Conservation (phyloP, 2,113 vertebrate species). For the Cephalopholis sonnerati region DNA sequence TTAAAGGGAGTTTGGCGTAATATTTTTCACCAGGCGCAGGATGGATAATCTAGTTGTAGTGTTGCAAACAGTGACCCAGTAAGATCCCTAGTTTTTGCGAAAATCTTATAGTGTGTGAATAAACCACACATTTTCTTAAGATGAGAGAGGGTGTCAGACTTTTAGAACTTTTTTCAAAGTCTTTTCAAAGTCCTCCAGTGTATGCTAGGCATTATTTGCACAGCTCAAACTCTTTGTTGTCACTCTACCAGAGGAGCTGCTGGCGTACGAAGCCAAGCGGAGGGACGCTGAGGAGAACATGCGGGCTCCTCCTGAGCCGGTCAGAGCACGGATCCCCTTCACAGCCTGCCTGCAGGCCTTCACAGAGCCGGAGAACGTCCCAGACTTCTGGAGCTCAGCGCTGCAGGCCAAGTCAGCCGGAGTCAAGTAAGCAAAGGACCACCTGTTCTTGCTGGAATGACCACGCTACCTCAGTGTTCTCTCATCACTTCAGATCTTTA, state of each 20-base stretch:
- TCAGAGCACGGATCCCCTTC: slow-evolving; percentile 94
- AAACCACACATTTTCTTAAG: no score
- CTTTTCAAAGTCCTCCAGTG: no score
- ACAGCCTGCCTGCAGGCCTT: slow-evolving; percentile 97
- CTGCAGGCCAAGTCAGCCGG: slow-evolving; percentile 98
- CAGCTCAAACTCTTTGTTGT: neutral
- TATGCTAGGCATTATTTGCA: neutral
- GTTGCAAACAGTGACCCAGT: no score
- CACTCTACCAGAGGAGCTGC: slow-evolving; percentile 91
- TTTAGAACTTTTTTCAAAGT: no score
- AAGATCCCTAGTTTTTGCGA: no score
- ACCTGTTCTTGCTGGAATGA: neutral
- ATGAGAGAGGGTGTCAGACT: no score
- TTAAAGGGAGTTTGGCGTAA: no score
- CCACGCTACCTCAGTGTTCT: neutral
- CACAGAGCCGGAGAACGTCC: slow-evolving; percentile 94
- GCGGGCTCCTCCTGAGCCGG: slow-evolving; percentile 89
- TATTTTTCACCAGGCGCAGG: no score
- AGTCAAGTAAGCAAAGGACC: slow-evolving; percentile 89
- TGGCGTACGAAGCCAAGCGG: slow-evolving; percentile 91
- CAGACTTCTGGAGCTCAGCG: slow-evolving; percentile 98
- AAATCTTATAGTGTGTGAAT: no score
- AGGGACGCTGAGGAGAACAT: slow-evolving; percentile 92
- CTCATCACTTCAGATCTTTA: neutral
- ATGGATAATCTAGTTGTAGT: no score